phyloP scores from a whole-genome alignment of 2,797 vertebrate species.

The Protosalanx chinensis region DNA sequence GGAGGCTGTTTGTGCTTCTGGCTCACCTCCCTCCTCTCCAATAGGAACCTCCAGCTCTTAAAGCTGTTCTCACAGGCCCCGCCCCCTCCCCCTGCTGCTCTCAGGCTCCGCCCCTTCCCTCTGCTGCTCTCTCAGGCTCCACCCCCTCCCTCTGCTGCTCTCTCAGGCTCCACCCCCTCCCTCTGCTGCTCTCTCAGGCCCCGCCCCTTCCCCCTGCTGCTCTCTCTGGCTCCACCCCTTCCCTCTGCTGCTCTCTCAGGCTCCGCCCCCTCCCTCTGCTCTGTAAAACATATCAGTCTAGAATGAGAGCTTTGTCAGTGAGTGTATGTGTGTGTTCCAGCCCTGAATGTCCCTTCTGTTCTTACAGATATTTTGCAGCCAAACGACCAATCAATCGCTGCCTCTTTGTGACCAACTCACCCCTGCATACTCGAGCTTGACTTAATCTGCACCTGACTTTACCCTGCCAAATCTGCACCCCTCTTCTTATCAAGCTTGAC shows the following conservation, averaged over 20 bases:
- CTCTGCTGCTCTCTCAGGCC: too few species aligned
- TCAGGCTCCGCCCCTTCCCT: too few species aligned
- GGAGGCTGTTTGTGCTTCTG: constrained; percentile 31
- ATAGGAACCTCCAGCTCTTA: neutral
- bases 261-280: too few species aligned
- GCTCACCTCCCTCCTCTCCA: neutral
- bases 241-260: too few species aligned
- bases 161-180: neutral
- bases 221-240: too few species aligned
- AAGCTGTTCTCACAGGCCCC: too few species aligned
- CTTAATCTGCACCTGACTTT: too few species aligned
- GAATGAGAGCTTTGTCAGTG: neutral
- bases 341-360: constrained; percentile 19
- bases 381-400: constrained; percentile 38
- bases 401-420: constrained; percentile 36
- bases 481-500: constrained; percentile 22
- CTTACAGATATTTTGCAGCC: constrained; percentile 43
- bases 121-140: too few species aligned
- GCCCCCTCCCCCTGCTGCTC: neutral
- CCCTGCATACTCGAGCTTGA: constrained; percentile 42
- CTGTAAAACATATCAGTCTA: too few species aligned
- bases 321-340: constrained; percentile 3
- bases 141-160: too few species aligned
- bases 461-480: constrained; percentile 15
- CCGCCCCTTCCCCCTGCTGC: too few species aligned